These are phyloP conservation scores for Nephrocerus scutellatus DNA, from an alignment of 2,888 invertebrate species.

Conservation along the genomic window DNA sequence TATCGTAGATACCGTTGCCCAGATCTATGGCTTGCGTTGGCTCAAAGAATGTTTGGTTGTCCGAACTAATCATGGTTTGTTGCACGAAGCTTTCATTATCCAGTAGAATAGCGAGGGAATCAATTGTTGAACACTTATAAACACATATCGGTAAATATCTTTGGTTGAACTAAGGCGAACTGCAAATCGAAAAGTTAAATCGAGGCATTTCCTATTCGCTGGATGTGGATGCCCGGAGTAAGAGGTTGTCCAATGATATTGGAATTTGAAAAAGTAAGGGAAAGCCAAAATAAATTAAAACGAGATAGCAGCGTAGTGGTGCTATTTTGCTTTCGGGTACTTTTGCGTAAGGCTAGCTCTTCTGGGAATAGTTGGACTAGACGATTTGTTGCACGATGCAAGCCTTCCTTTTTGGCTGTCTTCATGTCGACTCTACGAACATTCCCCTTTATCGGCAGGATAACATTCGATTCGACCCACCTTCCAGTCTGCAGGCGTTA, in stretches of 20 bases:
- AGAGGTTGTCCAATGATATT: not conserved
- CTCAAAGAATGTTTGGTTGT: too few relatives aligned
- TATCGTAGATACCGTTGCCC: too few relatives aligned
- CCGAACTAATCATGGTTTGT: too few relatives aligned
- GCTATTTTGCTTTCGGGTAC: constrained; percentile 2
- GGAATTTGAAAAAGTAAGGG: not conserved
- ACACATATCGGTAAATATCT: not conserved
- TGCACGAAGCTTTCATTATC: not conserved
- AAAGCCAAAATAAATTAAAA: constrained; percentile 1
- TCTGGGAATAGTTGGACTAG: constrained; percentile 1
- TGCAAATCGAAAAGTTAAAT: too few relatives aligned
- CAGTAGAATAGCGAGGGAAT: constrained; percentile 2
- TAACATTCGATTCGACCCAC: too few relatives aligned
- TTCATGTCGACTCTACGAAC: constrained; percentile 2
- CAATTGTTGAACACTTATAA: not conserved
- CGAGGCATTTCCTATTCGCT: too few relatives aligned
- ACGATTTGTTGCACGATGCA: constrained; percentile 1
- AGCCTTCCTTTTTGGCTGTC: not conserved
- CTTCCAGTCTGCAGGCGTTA: too few relatives aligned
- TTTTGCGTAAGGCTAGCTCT: not conserved
- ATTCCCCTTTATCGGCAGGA: too few relatives aligned
- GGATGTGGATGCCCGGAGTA: constrained; percentile 6
- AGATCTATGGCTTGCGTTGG: too few relatives aligned
- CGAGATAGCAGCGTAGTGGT: not conserved
- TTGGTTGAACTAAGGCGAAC: constrained; percentile 1